phyloP scores from a whole-genome alignment of 1,140 invertebrate species.

The Drosophila funebris region DNA sequence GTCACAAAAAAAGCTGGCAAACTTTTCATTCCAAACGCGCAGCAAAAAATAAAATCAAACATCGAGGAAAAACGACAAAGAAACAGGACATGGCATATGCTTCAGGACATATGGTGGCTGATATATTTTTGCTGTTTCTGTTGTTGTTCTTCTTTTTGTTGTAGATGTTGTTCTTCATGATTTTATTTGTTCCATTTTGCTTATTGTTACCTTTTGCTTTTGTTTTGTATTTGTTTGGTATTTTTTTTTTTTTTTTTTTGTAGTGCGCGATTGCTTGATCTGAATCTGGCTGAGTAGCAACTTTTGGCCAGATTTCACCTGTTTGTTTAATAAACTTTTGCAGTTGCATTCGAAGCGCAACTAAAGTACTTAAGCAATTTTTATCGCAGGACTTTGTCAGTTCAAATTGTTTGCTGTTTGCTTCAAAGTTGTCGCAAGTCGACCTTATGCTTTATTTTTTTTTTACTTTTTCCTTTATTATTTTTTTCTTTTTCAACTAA shows the following conservation, averaged over 20 bases:
- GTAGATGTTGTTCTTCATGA: too few relatives aligned
- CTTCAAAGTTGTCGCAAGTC: conserved; percentile 50
- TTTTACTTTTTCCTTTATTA: neutral
- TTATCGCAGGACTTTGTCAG: conserved; percentile 76
- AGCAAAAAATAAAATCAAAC: conserved; percentile 36
- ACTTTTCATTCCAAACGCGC: conserved; percentile 34
- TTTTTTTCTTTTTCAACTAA: conserved; percentile 21
- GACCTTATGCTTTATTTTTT: neutral
- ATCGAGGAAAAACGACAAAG: neutral
- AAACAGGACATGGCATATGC: conserved; percentile 28
- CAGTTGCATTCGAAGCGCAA: conserved; percentile 45
- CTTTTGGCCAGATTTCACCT: conserved; percentile 51
- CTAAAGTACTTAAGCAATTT: conserved; percentile 76
- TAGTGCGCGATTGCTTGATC: conserved; percentile 11
- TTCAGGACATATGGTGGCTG: conserved; percentile 38
- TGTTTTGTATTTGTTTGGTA: conserved; percentile 2
- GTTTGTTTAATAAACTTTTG: conserved; percentile 69
- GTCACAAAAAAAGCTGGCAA: conserved; percentile 22
- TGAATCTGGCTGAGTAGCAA: conserved; percentile 43
- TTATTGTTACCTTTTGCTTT: neutral
- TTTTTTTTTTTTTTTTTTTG: neutral
- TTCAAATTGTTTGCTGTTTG: conserved; percentile 72
- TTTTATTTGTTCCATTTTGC: neutral
- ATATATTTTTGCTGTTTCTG: conserved; percentile 15
- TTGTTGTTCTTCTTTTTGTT: neutral